Conservation (phyloP, 1,140 invertebrate genomes). For the Arion vulgaris region DNA sequence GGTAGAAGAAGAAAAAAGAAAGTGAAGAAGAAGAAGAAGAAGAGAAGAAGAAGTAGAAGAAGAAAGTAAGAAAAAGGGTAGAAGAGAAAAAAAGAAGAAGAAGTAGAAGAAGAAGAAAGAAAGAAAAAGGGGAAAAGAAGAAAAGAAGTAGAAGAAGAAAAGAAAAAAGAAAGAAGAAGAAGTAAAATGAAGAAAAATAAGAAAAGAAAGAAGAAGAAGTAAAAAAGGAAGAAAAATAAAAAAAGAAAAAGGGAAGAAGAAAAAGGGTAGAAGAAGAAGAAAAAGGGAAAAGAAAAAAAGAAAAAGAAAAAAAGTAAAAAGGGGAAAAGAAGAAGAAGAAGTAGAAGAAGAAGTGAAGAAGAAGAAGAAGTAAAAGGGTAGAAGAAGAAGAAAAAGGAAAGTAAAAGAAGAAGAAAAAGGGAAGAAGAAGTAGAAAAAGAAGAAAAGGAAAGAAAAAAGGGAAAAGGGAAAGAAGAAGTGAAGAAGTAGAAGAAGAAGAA, state of each 20-base stretch:
- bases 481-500: slow-evolving; percentile 8
- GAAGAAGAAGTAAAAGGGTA: not conserved
- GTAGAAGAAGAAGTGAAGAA: not conserved
- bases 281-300: not conserved
- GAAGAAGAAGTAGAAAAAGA: not conserved
- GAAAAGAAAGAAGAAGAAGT: not conserved
- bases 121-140: not conserved
- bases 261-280: not conserved
- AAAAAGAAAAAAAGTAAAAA: not conserved
- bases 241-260: not conserved
- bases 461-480: not conserved
- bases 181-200: too few species aligned
- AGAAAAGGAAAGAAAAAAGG: not conserved
- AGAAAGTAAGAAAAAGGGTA: not conserved
- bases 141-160: too few species aligned
- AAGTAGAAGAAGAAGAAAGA: not conserved
- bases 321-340: not conserved
- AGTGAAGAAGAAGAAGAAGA: not conserved
- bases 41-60: not conserved
- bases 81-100: not conserved
- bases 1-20: not conserved
- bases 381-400: not conserved
- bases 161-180: not conserved
- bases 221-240: not conserved
- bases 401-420: not conserved